Evolutionary conservation across 2,888 invertebrate genomes (phyloP).

Genomic region (Nineta flava): DNA sequence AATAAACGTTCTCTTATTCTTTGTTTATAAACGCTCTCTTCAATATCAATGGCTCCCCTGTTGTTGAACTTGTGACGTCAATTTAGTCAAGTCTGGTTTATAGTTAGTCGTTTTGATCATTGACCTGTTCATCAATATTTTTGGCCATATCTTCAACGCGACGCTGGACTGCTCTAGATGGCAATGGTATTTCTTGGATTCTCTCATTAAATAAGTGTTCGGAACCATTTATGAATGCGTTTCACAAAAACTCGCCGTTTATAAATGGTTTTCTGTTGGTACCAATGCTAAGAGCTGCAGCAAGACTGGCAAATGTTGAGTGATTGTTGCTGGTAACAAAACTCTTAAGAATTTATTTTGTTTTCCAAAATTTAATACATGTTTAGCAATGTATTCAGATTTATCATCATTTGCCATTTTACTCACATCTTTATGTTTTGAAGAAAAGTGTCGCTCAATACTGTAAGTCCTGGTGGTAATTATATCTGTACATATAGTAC

Average conservation of each 20-base stretch:
- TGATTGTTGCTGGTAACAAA: slow-evolving; percentile 7
- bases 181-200: slow-evolving; percentile 12
- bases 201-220: slow-evolving; percentile 12
- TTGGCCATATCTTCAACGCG: slow-evolving; percentile 12
- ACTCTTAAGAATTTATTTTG: slow-evolving; percentile 8
- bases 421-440: background rate
- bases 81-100: no score
- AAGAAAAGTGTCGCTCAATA: background rate
- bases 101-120: background rate
- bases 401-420: background rate
- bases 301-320: slow-evolving; percentile 7
- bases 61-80: no score
- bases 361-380: slow-evolving; percentile 8
- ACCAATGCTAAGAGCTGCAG: slow-evolving; percentile 8
- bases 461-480: background rate
- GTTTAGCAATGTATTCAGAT: slow-evolving; percentile 6
- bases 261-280: slow-evolving; percentile 8
- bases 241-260: slow-evolving; percentile 11
- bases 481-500: background rate
- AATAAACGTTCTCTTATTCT: no score
- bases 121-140: slow-evolving; percentile 11
- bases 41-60: no score
- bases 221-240: slow-evolving; percentile 13
- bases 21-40: no score
- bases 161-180: slow-evolving; percentile 12